Evolutionary conservation across 2,113 vertebrate genomes (phyloP).

Genomic region (Cheirogaleus medius): DNA sequence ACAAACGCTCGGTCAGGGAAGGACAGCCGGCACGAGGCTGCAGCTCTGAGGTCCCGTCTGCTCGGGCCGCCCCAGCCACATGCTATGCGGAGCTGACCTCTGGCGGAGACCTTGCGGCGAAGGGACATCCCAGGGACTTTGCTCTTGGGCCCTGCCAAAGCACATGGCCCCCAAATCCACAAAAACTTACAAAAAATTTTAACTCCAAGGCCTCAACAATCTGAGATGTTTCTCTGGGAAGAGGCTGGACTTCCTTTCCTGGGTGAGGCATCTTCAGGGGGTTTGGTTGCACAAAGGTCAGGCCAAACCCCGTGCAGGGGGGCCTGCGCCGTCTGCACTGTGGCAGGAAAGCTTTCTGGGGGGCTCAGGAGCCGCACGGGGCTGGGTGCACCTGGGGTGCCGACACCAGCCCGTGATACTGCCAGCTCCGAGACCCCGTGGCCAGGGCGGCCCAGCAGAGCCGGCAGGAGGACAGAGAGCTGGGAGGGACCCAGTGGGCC

Average conservation of each 20-base stretch:
- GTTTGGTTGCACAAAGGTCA: too few relatives aligned
- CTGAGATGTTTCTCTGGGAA: not conserved
- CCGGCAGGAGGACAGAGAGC: too few relatives aligned
- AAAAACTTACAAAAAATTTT: not conserved
- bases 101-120: not conserved
- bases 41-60: rapidly evolving
- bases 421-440: not conserved
- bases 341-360: not conserved
- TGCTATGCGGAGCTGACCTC: not conserved
- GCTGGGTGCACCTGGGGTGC: too few relatives aligned
- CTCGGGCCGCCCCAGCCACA: rapidly evolving
- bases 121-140: rapidly evolving
- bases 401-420: rapidly evolving
- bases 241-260: not conserved
- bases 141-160: not conserved
- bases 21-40: rapidly evolving
- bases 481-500: not conserved
- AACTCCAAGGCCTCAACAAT: not conserved
- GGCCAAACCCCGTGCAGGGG: not conserved
- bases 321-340: rapidly evolving
- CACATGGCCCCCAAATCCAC: rapidly evolving
- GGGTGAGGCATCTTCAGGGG: not conserved
- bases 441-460: rapidly evolving
- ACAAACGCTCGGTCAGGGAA: rapidly evolving
- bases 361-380: not conserved